Conservation (phyloP, 2,113 vertebrate genomes). For the Probosciger aterrimus region DNA sequence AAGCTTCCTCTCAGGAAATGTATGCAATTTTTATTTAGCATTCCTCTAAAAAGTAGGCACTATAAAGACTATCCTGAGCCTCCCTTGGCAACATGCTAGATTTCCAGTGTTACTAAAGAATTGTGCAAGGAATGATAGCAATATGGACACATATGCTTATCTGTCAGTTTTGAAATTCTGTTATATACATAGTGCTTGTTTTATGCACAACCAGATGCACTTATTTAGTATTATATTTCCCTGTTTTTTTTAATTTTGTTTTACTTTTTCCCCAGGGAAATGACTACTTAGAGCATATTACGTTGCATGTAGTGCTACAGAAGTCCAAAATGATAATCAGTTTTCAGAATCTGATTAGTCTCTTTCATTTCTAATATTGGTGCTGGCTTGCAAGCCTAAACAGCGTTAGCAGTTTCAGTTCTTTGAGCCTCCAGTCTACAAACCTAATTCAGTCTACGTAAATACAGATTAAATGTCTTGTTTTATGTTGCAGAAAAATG, state of each 20-base stretch:
- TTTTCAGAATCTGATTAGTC: neutral
- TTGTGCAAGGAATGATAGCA: neutral
- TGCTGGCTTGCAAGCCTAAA: neutral
- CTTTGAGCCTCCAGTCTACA: neutral
- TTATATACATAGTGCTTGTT: neutral
- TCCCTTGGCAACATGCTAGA: neutral
- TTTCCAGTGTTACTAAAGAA: neutral
- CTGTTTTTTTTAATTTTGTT: neutral
- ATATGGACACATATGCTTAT: neutral
- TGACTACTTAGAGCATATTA: neutral
- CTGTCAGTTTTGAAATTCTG: neutral
- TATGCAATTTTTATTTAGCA: neutral
- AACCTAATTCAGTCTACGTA: neutral
- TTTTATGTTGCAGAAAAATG: neutral
- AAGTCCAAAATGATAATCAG: neutral
- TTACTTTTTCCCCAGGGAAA: neutral
- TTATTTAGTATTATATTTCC: neutral
- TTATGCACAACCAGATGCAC: neutral
- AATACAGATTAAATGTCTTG: neutral
- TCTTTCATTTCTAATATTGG: neutral
- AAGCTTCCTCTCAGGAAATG: neutral
- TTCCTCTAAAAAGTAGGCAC: neutral
- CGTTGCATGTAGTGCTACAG: neutral
- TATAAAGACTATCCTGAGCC: neutral
- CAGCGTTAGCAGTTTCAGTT: neutral